Conservation (phyloP, 2,888 invertebrate species). For the Rhagium mordax region DNA sequence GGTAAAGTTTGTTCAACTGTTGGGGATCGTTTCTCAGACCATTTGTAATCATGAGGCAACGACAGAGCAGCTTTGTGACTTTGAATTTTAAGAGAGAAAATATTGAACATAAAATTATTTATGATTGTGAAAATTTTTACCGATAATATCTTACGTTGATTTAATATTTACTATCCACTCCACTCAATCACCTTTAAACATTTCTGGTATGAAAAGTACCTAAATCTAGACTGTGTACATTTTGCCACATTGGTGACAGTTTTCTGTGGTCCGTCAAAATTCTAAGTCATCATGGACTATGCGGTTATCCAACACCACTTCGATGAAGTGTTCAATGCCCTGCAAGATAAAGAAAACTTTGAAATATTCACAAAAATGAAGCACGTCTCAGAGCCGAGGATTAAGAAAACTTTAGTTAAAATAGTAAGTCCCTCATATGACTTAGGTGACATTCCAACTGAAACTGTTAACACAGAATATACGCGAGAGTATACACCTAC, state of each 20-base stretch:
- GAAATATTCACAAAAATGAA: slow-evolving; percentile 57
- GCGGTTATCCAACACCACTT: slow-evolving; percentile 56
- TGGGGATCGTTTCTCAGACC: too few relatives aligned
- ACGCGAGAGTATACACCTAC: not conserved
- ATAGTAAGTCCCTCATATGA: slow-evolving; percentile 30
- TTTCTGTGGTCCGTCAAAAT: slow-evolving; percentile 33
- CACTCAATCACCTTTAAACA: too few relatives aligned
- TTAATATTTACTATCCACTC: too few relatives aligned
- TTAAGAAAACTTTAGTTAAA: slow-evolving; percentile 53
- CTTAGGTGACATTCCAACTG: not conserved
- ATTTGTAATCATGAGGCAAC: too few relatives aligned
- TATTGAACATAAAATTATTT: too few relatives aligned
- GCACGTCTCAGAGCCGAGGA: slow-evolving; percentile 39
- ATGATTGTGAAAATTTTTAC: too few relatives aligned
- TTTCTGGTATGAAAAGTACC: too few relatives aligned
- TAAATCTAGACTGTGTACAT: too few relatives aligned
- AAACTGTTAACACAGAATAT: not conserved
- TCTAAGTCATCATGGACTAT: slow-evolving; percentile 51
- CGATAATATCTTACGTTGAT: too few relatives aligned
- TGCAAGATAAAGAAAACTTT: slow-evolving; percentile 56
- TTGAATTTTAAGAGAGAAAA: too few relatives aligned
- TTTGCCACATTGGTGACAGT: not conserved
- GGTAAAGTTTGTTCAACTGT: too few relatives aligned
- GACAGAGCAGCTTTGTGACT: too few relatives aligned
- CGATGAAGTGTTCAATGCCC: slow-evolving; percentile 54